Conservation (phyloP, 2,113 vertebrate species). For the Acrocephalus arundinaceus region DNA sequence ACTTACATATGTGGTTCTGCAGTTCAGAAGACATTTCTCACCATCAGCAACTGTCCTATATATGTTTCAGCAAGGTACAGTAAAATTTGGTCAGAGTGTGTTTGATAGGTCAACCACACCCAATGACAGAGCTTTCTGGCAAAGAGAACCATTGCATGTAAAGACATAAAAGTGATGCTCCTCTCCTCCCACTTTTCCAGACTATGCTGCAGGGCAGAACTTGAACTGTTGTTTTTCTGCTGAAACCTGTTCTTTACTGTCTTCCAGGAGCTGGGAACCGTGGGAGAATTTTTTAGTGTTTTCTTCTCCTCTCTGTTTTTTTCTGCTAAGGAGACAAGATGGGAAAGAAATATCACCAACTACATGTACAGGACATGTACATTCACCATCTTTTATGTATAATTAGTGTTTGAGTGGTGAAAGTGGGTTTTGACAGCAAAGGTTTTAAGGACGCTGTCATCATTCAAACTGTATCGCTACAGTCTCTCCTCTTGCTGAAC, state of each 20-base stretch:
- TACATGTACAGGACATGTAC: accelerated
- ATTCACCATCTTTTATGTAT: background rate
- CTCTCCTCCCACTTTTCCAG: background rate
- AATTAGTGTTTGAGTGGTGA: background rate
- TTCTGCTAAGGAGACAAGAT: background rate
- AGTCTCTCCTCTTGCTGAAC: background rate
- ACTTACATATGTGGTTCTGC: background rate
- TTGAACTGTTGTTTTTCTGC: background rate
- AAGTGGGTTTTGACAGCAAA: background rate
- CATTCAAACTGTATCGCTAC: background rate
- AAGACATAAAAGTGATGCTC: accelerated
- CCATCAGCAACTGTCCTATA: background rate
- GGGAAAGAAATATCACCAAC: background rate
- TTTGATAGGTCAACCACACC: background rate
- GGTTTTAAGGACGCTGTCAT: background rate
- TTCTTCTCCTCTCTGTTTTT: background rate
- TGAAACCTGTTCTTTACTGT: background rate
- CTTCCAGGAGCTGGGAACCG: background rate
- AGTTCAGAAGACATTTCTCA: background rate
- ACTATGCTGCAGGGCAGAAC: background rate
- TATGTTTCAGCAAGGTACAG: background rate
- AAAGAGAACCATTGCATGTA: background rate
- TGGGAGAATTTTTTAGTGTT: background rate
- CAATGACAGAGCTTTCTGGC: background rate
- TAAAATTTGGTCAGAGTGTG: background rate